Conservation (phyloP, 2,113 vertebrate genomes). For the Heterotis niloticus region DNA sequence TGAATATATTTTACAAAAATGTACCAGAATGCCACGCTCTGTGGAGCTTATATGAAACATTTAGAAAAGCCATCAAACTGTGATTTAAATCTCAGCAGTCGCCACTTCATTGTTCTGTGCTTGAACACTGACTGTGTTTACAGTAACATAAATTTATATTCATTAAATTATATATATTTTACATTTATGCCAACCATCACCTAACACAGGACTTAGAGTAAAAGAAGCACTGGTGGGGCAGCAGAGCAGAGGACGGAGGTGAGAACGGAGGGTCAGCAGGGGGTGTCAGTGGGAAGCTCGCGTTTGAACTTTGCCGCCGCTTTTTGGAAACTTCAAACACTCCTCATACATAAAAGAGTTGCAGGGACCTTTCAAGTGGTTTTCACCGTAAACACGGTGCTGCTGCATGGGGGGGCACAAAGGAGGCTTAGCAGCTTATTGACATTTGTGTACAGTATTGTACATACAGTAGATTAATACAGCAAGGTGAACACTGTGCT, state of each 20-base stretch:
- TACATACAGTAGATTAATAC: no score
- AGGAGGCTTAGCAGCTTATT: neutral
- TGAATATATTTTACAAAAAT: no score
- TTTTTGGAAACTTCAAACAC: neutral
- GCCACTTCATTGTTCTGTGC: neutral
- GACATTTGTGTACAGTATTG: neutral
- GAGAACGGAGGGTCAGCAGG: neutral
- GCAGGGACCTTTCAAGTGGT: neutral
- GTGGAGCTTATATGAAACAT: no score
- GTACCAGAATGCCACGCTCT: no score
- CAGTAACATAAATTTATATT: neutral
- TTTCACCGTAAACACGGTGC: conserved; percentile 4
- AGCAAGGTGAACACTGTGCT: no score
- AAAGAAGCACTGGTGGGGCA: neutral
- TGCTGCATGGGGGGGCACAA: neutral
- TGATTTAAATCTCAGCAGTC: neutral
- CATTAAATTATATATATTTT: no score
- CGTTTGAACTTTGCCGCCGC: neutral
- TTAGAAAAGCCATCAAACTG: no score
- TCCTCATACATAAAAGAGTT: neutral
- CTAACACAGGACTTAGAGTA: neutral
- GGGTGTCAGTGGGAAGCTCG: no score
- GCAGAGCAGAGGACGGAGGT: neutral
- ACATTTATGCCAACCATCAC: neutral
- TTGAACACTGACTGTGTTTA: neutral